Percentiles rank a stretch among this genome's conserved stretches.
These are phyloP conservation scores for Characodon lateralis DNA, from an alignment of 2,797 vertebrate species.

Conservation along the genomic window DNA sequence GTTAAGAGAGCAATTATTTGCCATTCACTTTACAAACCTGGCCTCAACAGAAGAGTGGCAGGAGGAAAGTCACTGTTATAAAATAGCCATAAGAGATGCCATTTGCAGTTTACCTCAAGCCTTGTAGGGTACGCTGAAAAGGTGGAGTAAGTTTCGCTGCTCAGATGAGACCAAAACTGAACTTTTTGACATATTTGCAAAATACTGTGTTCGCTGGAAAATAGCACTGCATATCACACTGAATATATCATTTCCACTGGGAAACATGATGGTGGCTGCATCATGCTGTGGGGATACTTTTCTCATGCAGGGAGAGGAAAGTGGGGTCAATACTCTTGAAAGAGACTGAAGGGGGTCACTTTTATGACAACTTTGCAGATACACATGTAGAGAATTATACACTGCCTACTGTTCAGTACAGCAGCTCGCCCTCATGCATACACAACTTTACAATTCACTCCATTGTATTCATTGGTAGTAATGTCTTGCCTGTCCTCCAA, in stretches of 20 bases:
- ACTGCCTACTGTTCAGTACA: neutral
- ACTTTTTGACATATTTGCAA: neutral
- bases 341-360: neutral
- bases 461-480: constrained; percentile 85
- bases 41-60: neutral
- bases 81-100: neutral
- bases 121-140: neutral
- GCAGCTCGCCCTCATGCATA: neutral
- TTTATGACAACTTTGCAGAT: constrained; percentile 10
- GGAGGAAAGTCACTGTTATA: neutral
- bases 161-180: neutral
- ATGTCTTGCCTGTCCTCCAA: constrained; percentile 82
- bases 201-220: no score
- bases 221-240: neutral
- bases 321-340: neutral
- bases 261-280: neutral
- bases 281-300: neutral
- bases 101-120: neutral
- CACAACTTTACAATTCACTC: neutral
- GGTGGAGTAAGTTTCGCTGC: neutral
- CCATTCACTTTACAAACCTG: neutral
- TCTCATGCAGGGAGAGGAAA: neutral
- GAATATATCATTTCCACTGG: neutral
- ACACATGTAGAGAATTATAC: neutral
- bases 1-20: neutral